Percentiles rank a stretch among this genome's conserved stretches.
These are phyloP conservation scores for Harpalus rubripes DNA, from an alignment of 2,888 invertebrate genomes.

Conservation along the genomic window DNA sequence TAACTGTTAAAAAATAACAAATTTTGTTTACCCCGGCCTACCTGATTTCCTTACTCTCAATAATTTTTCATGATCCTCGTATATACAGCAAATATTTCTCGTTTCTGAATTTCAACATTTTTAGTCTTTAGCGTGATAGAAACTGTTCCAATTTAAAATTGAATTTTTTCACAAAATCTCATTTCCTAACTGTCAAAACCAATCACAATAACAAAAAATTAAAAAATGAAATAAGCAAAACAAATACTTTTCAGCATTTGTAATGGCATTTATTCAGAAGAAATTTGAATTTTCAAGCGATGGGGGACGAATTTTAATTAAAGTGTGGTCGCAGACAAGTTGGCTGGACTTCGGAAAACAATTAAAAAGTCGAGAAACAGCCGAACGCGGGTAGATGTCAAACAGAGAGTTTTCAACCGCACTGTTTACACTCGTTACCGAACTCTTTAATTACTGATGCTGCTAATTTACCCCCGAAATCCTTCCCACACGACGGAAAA, in stretches of 20 bases:
- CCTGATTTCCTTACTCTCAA: too few relatives aligned
- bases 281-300: constrained; percentile 40
- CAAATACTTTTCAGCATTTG: constrained; percentile 38
- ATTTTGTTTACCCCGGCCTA: too few relatives aligned
- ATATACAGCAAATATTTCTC: too few relatives aligned
- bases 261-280: constrained; percentile 50
- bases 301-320: constrained; percentile 61
- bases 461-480: constrained; percentile 28
- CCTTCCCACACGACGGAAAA: background rate
- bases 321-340: constrained; percentile 53
- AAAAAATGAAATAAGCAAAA: constrained; percentile 38
- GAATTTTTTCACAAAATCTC: constrained; percentile 5
- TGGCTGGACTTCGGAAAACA: constrained; percentile 53
- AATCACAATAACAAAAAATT: constrained; percentile 25
- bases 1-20: too few relatives aligned
- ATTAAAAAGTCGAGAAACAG: constrained; percentile 55
- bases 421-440: constrained; percentile 31
- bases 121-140: background rate
- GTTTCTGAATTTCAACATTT: background rate
- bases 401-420: constrained; percentile 40
- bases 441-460: constrained; percentile 48
- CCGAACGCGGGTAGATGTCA: constrained; percentile 38
- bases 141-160: constrained; percentile 8
- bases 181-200: constrained; percentile 35
- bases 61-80: too few relatives aligned